A percentile compares a stretch with the other conserved stretches of the same genome.
Conservation (phyloP, 2,113 vertebrate genomes). For the Choloepus hoffmanni region DNA sequence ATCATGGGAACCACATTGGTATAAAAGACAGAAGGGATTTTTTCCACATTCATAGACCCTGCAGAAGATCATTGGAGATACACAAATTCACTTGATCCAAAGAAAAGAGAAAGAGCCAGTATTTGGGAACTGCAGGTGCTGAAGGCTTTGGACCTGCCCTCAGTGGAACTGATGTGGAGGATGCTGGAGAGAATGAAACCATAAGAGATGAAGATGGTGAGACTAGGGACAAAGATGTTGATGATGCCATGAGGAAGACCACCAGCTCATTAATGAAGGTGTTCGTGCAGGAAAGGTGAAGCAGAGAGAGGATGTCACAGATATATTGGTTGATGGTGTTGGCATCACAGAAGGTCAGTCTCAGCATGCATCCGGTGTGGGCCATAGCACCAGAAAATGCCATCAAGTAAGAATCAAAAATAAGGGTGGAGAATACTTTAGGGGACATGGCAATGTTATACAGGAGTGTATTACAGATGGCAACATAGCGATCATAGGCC, state of each 20-base stretch:
- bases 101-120: conserved; percentile 56
- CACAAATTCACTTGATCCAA: conserved; percentile 53
- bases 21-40: conserved; percentile 58
- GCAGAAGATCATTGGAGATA: conserved; percentile 46
- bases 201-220: conserved; percentile 51
- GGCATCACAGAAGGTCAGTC: too few relatives aligned
- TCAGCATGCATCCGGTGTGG: too few relatives aligned
- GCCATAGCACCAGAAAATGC: too few relatives aligned
- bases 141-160: conserved; percentile 56
- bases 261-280: not conserved
- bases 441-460: too few relatives aligned
- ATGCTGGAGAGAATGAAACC: not conserved
- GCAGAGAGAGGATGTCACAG: not conserved
- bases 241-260: conserved; percentile 15
- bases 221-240: not conserved
- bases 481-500: too few relatives aligned
- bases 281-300: conserved; percentile 50
- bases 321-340: too few relatives aligned
- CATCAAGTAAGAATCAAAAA: not conserved
- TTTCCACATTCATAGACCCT: conserved; percentile 36
- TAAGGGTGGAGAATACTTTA: too few relatives aligned
- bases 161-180: not conserved
- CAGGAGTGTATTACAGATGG: too few relatives aligned
- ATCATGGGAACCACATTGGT: conserved; percentile 59
- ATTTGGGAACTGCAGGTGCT: conserved; percentile 71